Evolutionary conservation across 2,797 vertebrate genomes (phyloP), one percentile per base, ranked within the genome.

Genomic region (Microchirus variegatus): DNA sequence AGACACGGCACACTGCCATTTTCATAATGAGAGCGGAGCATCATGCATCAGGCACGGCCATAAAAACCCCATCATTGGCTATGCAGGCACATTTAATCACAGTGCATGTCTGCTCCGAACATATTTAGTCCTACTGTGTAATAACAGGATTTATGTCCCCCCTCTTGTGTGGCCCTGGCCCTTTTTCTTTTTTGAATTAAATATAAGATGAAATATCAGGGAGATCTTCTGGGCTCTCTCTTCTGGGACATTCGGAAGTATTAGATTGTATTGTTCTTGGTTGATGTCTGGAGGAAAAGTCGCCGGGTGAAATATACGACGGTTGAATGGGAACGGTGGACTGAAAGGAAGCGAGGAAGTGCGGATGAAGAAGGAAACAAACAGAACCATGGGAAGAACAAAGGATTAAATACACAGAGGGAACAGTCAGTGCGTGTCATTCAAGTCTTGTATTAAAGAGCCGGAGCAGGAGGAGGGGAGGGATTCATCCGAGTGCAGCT

Each of bases 41-140:
- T 87, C 82, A 75, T 88, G 89, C 80, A 83, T 90, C 88, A 83
- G 81, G 85, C 72, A 59, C 74, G 87, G 85, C 83, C 84, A 87
- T 91, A 87, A 90, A 84, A 90, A 86, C 73, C 73, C 73, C 87
- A 87, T 89, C 81, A 81, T 56, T 53, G 82, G 53, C 77, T 66
- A 83, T 58, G 83, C 84, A 84, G 86, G 85, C 80, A 65, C 83
- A 68, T 90, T 92, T 89, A 92, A 92, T 93, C 90, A 80, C 59
- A 15, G 68, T 79, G 65, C 73, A 85, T 73, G 80, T 83, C 78
- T 75, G 78, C 68, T 49, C 62, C 69, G 58, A 79, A 77, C 81
- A 67, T 75, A 75, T 87, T 86, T 85, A 83, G 81, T 72, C 78
- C 75, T 19, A 55, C 78, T 81, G 70, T 76, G 65, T 89, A 91